Conservation (phyloP, 2,797 vertebrate genomes). For the Sebastolobus alascanus region DNA sequence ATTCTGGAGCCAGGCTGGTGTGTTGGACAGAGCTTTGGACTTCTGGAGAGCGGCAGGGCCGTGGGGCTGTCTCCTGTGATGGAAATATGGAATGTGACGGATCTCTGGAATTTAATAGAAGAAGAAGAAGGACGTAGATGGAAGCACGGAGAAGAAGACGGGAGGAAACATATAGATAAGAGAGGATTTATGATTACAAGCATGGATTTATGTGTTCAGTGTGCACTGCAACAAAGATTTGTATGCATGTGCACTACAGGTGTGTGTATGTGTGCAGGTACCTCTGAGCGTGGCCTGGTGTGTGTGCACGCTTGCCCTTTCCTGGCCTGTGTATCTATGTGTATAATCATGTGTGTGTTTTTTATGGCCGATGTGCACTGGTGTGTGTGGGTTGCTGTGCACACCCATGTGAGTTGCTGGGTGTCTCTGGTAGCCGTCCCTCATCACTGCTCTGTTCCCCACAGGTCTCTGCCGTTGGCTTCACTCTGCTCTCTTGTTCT, state of each 20-base stretch:
- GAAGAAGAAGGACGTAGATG: conserved; percentile 32
- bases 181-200: conserved; percentile 65
- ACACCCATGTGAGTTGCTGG: conserved; percentile 63
- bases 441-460: conserved; percentile 73
- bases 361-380: conserved; percentile 41
- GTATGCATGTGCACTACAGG: conserved; percentile 34
- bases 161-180: conserved; percentile 56
- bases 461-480: conserved; percentile 67
- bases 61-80: conserved; percentile 67
- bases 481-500: conserved; percentile 30
- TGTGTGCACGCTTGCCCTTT: background rate
- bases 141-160: conserved; percentile 37
- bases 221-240: conserved; percentile 32
- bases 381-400: conserved; percentile 57
- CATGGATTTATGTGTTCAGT: conserved; percentile 36
- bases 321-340: conserved; percentile 40
- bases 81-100: conserved; percentile 78
- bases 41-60: conserved; percentile 54
- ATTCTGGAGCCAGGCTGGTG: conserved; percentile 65
- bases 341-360: conserved; percentile 44
- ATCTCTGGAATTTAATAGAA: conserved; percentile 72
- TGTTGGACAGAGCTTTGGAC: conserved; percentile 58
- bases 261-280: conserved; percentile 30
- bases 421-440: conserved; percentile 80
- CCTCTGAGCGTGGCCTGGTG: background rate